These are phyloP conservation scores for Oscarella lobularis DNA, from an alignment of 37 sponge, comb jelly and placozoan genomes.

Conservation along the genomic window DNA sequence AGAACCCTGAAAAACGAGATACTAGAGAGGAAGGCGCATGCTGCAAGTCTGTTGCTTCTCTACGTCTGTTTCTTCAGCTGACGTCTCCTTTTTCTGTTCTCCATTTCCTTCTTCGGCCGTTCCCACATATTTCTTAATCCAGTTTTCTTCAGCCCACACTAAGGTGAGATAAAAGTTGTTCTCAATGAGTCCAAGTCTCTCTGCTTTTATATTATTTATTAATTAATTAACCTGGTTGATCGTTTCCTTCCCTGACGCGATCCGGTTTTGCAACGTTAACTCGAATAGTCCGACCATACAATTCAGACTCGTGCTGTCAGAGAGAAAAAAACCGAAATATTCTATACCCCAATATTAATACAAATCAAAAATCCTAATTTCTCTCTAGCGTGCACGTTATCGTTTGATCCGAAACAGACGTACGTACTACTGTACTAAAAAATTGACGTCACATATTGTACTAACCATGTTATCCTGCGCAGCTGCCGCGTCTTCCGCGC, in stretches of 20 bases:
- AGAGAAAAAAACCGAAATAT: neutral
- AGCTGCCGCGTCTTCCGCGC: conserved; percentile 94
- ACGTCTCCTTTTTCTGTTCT: conserved; percentile 6
- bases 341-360: neutral
- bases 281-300: conserved; percentile 82
- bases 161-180: no score
- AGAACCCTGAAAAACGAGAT: neutral
- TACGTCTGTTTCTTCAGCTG: conserved; percentile 15
- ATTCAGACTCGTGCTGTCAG: conserved; percentile 69
- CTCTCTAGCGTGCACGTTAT: neutral
- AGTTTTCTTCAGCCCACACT: conserved; percentile 90
- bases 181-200: no score
- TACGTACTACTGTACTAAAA: neutral
- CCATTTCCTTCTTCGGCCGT: conserved; percentile 8
- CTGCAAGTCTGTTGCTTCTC: neutral
- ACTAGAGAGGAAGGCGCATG: neutral
- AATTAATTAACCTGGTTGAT: conserved; percentile 29
- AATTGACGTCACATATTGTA: neutral
- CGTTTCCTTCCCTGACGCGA: conserved; percentile 79
- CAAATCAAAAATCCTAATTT: neutral
- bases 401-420: neutral
- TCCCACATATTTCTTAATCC: conserved; percentile 83
- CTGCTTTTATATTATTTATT: no score
- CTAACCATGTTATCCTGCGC: conserved; percentile 93
- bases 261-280: conserved; percentile 88